Conservation (phyloP, 2,113 vertebrate species). For the Cavia porcellus region DNA sequence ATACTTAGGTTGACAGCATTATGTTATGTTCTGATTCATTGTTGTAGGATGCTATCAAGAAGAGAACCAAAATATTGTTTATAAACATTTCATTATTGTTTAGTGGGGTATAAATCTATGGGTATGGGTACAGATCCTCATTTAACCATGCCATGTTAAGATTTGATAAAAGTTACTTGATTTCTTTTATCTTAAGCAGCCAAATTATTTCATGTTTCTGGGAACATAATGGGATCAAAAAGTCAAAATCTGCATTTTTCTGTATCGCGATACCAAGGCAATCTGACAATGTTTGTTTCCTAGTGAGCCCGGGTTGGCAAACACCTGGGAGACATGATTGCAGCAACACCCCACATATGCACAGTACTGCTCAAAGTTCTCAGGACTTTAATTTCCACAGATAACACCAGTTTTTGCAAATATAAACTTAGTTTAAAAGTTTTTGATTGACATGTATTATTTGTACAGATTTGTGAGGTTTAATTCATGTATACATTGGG, state of each 20-base stretch:
- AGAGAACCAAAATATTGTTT: neutral
- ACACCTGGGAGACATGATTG: neutral
- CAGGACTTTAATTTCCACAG: neutral
- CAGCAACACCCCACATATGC: neutral
- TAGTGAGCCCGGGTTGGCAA: neutral
- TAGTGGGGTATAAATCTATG: neutral
- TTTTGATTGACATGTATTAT: neutral
- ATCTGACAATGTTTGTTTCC: neutral
- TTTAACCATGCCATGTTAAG: neutral
- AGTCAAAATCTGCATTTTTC: neutral
- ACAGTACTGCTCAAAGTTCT: neutral
- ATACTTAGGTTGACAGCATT: neutral
- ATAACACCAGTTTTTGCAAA: conserved; percentile 39
- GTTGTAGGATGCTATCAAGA: neutral
- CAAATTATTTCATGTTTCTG: conserved; percentile 33
- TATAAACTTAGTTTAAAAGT: conserved; percentile 26
- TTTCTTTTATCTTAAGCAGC: conserved; percentile 3
- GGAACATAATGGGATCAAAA: neutral
- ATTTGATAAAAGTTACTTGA: neutral
- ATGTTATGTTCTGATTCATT: neutral
- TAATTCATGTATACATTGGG: neutral
- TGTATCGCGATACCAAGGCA: neutral
- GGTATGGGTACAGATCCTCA: neutral
- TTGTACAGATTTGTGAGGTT: neutral
- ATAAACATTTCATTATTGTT: neutral